Evolutionary conservation across 2,113 vertebrate genomes (phyloP).

Genomic region (Lophotis ruficrista): DNA sequence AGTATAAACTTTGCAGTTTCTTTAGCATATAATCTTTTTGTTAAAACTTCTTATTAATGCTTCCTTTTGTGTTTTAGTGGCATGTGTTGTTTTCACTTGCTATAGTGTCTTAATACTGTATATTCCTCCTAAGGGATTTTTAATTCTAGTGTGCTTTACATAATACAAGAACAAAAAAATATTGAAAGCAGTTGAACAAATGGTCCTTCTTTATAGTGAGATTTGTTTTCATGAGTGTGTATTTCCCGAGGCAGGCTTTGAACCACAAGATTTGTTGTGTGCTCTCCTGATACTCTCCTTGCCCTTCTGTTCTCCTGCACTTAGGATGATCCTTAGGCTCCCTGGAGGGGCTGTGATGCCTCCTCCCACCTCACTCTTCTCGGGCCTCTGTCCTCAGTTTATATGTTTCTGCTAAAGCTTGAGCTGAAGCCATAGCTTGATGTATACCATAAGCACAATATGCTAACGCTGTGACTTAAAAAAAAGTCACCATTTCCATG

Average conservation of each 20-base stretch:
- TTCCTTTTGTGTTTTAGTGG: neutral
- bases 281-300: neutral
- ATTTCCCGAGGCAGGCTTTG: neutral
- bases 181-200: neutral
- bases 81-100: neutral
- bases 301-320: neutral
- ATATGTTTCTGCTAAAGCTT: neutral
- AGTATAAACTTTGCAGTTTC: neutral
- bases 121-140: neutral
- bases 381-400: neutral
- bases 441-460: neutral
- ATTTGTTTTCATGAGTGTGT: neutral
- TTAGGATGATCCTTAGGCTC: neutral
- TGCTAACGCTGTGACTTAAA: neutral
- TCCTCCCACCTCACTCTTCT: neutral
- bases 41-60: neutral
- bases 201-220: neutral
- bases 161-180: neutral
- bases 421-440: neutral
- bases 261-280: neutral
- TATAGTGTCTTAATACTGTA: neutral
- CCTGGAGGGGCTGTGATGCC: neutral
- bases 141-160: neutral
- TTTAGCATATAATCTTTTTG: neutral
- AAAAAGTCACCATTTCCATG: rapidly evolving